Conservation (phyloP, 2,113 vertebrate genomes). For the Prionailurus bengalensis region DNA sequence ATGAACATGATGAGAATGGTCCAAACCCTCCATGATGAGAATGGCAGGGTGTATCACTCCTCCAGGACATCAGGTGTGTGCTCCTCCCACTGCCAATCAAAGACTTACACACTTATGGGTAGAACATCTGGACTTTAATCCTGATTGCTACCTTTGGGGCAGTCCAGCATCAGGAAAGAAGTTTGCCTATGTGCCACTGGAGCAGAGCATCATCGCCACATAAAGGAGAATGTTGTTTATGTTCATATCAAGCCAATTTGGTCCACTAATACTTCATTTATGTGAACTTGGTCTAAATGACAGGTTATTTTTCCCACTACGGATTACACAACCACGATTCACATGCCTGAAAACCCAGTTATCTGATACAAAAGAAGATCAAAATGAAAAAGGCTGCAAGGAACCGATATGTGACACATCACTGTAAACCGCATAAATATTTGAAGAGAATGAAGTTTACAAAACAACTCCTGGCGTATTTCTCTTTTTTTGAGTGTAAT, state of each 20-base stretch:
- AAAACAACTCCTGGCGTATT: constrained; percentile 21
- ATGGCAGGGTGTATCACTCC: constrained; percentile 94
- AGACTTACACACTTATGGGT: constrained; percentile 94
- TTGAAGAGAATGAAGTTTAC: constrained; percentile 31
- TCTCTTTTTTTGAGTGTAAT: constrained; percentile 22
- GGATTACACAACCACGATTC: constrained; percentile 99
- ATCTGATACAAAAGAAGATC: constrained; percentile 91
- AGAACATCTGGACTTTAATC: constrained; percentile 92
- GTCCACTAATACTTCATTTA: constrained; percentile 94
- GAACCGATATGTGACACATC: not conserved
- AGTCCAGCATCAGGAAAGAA: constrained; percentile 94
- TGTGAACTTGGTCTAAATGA: constrained; percentile 95
- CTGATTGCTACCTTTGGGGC: constrained; percentile 94
- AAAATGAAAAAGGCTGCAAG: constrained; percentile 62
- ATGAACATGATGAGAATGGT: constrained; percentile 99
- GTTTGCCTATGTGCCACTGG: constrained; percentile 96
- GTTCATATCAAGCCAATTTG: constrained; percentile 99
- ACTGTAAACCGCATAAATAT: not conserved
- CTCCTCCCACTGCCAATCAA: constrained; percentile 98
- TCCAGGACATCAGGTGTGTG: constrained; percentile 97
- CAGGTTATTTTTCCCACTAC: constrained; percentile 96
- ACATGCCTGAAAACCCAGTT: constrained; percentile 95
- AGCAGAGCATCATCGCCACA: constrained; percentile 97
- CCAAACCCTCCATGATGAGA: constrained; percentile 86
- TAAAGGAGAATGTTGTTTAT: constrained; percentile 98